A percentile compares a stretch with the other conserved stretches of the same genome.
Conservation (phyloP, 2,797 vertebrate genomes). For the Microctenopoma lineatum region DNA sequence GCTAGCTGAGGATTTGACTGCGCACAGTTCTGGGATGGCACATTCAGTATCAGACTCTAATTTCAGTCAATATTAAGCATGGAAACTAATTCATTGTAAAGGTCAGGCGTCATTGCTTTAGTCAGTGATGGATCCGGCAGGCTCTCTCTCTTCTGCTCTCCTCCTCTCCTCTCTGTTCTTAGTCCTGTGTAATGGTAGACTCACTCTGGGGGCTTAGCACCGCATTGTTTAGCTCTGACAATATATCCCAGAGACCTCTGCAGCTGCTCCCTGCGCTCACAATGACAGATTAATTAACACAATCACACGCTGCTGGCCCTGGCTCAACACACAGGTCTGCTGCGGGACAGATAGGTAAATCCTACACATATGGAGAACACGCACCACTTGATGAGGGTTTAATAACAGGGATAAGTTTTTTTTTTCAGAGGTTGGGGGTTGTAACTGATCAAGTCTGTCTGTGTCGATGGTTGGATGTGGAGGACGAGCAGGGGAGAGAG, state of each 20-base stretch:
- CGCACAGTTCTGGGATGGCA: slow-evolving; percentile 86
- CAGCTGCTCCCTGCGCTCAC: slow-evolving; percentile 96
- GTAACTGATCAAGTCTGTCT: slow-evolving; percentile 80
- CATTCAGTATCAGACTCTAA: slow-evolving; percentile 90
- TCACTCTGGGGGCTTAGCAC: slow-evolving; percentile 95
- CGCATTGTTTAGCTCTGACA: slow-evolving; percentile 98
- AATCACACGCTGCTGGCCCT: slow-evolving; percentile 95
- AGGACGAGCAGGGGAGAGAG: slow-evolving; percentile 56
- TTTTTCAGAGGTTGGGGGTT: slow-evolving; percentile 62
- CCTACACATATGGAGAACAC: slow-evolving; percentile 90
- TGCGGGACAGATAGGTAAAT: slow-evolving; percentile 98
- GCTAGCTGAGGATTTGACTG: slow-evolving; percentile 85
- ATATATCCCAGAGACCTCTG: slow-evolving; percentile 95
- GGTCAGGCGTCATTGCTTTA: slow-evolving; percentile 94
- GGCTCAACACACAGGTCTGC: slow-evolving; percentile 97
- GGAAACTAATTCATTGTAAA: slow-evolving; percentile 93
- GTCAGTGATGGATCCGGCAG: slow-evolving; percentile 92
- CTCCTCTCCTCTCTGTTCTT: slow-evolving; percentile 81
- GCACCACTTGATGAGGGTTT: slow-evolving; percentile 84
- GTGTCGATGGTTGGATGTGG: slow-evolving; percentile 62
- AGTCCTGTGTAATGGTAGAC: slow-evolving; percentile 94
- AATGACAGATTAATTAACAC: slow-evolving; percentile 99
- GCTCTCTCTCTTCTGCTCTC: slow-evolving; percentile 63
- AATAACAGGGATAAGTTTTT: slow-evolving; percentile 81
- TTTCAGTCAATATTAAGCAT: slow-evolving; percentile 95